Base-by-base conservation (phyloP, 2,888 invertebrate genomes). In the Arrhopalites spinosus region DNA sequence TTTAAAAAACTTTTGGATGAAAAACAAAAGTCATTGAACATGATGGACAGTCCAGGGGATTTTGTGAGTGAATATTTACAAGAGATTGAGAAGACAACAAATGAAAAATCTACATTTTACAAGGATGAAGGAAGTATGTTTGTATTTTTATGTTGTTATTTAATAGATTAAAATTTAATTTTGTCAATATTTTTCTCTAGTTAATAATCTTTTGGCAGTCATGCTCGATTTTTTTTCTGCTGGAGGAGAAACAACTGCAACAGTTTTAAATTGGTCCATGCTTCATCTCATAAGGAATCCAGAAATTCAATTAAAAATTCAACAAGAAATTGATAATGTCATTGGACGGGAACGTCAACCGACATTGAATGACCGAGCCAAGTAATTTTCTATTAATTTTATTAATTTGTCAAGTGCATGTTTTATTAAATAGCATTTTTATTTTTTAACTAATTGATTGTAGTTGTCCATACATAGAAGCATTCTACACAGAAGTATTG, bases 231-330 rank as follows among this genome's bases (percentile, higher is more conserved):
- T 8, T 8, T n/a, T n/a, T 17, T 20, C 50, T n/a, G 71, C 61
- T 1, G 59, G 61, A 13, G 71, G 71, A 15, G 59, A 71, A 17
- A 71, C 71, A 25, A 59, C 71, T 29, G n/a, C 59, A 15, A 59
- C 61, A 20, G 56, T 59, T 27, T 30, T 71, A 8, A 7, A 11
- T 17, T 71, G 71, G 71, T 5, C 23, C 17, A 20, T 53, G 17
- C 53, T 69, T 50, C 27, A 53, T 50, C 59, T 71, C 20, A 23
- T 71, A 11, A 1, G 59, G n/a, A 59, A 71, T 61, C 71, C 71
- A 2, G 59, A 71, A n/a, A 23, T 71, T n/a, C 71, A 71, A 25
- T n/a, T n/a, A 56, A 71, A 59, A 36, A 71, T 71, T 20, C 56
- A 56, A 8, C 3, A n/a, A 20, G 71, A 71, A 36, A 30, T 71